Evolutionary conservation across 1,140 invertebrate species (phyloP).

Genomic region (Zaprionus camerounensis): DNA sequence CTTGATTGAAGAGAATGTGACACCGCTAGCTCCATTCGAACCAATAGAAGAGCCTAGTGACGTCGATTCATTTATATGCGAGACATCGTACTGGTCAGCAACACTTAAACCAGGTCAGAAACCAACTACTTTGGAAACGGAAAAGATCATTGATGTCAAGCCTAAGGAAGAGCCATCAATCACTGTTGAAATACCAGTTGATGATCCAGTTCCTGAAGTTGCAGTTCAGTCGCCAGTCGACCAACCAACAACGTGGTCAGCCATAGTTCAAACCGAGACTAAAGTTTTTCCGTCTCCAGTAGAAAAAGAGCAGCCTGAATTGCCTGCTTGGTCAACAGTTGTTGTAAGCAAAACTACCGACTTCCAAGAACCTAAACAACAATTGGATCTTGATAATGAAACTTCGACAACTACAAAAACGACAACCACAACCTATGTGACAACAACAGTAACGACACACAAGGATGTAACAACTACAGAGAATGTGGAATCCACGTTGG

Average conservation of each 20-base stretch:
- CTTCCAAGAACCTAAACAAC: constrained; percentile 68
- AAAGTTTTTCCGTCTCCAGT: constrained; percentile 62
- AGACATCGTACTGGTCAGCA: constrained; percentile 80
- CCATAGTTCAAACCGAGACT: constrained; percentile 75
- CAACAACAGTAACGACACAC: constrained; percentile 74
- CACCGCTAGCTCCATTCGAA: constrained; percentile 21
- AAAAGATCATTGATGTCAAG: constrained; percentile 11
- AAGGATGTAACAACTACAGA: constrained; percentile 48
- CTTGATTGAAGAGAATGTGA: neutral
- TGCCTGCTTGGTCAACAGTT: constrained; percentile 69
- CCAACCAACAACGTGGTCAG: constrained; percentile 81
- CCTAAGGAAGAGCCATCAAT: constrained; percentile 34
- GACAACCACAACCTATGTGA: constrained; percentile 70
- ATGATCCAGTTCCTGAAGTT: constrained; percentile 45
- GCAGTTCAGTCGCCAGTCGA: constrained; percentile 72
- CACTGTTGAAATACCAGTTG: constrained; percentile 51
- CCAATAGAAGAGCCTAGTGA: constrained; percentile 20
- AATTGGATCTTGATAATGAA: constrained; percentile 28
- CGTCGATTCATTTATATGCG: constrained; percentile 63
- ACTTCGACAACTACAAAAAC: constrained; percentile 30
- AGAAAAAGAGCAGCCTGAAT: neutral
- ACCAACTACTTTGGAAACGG: constrained; percentile 6
- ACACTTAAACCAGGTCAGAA: constrained; percentile 66
- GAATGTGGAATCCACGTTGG: neutral
- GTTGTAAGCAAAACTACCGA: constrained; percentile 75